These are phyloP conservation scores for Paramisgurnus dabryanus DNA, from an alignment of 2,113 vertebrate species.

Conservation along the genomic window DNA sequence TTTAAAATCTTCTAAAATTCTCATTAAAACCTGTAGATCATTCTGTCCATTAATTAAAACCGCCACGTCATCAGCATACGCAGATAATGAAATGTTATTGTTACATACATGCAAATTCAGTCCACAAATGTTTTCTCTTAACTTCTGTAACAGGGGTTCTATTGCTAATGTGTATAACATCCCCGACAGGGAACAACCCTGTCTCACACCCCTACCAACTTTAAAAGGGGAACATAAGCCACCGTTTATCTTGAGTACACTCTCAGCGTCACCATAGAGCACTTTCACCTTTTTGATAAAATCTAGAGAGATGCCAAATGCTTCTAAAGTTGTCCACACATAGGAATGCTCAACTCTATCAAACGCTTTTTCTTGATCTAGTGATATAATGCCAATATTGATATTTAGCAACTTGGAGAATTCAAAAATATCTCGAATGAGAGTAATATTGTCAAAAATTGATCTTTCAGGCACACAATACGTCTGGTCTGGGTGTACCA, in stretches of 20 bases:
- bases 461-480: neutral
- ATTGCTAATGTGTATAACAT: constrained; percentile 20
- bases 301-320: neutral
- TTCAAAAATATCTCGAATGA: neutral
- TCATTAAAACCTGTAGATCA: neutral
- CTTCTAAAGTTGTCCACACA: too few species aligned
- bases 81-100: neutral
- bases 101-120: neutral
- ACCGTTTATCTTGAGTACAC: constrained; percentile 1
- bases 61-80: neutral
- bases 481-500: neutral
- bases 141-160: neutral
- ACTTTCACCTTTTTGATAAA: constrained; percentile 22
- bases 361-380: neutral
- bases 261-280: constrained; percentile 14
- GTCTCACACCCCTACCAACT: constrained; percentile 1
- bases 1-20: neutral
- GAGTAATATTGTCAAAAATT: neutral
- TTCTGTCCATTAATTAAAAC: neutral
- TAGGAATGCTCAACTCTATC: too few species aligned
- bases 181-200: constrained; percentile 1
- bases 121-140: neutral
- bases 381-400: neutral
- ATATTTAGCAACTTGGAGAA: neutral
- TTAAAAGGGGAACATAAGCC: constrained; percentile 25